Percentiles rank a stretch among this genome's conserved stretches.
Evolutionary conservation across 2,888 invertebrate species (phyloP).

Genomic region (Diaphora mendica): DNA sequence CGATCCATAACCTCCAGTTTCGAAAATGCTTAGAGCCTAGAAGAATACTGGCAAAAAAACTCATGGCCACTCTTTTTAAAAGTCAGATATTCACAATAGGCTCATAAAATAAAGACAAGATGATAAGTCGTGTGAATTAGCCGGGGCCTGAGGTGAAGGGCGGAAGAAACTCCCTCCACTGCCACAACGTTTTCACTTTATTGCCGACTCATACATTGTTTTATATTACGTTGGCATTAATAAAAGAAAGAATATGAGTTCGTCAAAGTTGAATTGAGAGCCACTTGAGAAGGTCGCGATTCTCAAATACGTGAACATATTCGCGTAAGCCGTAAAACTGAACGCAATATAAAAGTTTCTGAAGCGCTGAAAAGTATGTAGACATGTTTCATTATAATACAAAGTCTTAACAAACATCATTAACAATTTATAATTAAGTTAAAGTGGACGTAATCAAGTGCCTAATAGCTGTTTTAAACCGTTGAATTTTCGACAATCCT

Average conservation of each 20-base stretch:
- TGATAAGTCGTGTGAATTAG: background rate
- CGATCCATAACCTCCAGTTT: too few species aligned
- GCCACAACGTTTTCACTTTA: background rate
- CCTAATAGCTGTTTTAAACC: too few species aligned
- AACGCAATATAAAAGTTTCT: background rate
- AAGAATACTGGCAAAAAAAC: too few species aligned
- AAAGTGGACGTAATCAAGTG: too few species aligned
- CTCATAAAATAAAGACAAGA: too few species aligned
- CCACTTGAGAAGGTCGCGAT: background rate
- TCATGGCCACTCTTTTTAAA: too few species aligned
- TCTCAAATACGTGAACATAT: background rate
- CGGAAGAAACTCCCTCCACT: background rate
- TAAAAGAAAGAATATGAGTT: background rate
- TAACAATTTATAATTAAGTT: too few species aligned
- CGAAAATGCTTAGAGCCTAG: too few species aligned
- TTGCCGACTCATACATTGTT: background rate
- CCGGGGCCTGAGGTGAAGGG: background rate
- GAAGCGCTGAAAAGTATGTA: background rate
- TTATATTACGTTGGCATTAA: background rate
- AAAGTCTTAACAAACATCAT: background rate
- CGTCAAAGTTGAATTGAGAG: conserved; percentile 4
- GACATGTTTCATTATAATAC: background rate
- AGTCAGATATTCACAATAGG: too few species aligned
- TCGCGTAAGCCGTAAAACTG: background rate
- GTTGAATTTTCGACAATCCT: too few species aligned